Conservation (phyloP, 2,113 vertebrate genomes). For the Callospermophilus lateralis region DNA sequence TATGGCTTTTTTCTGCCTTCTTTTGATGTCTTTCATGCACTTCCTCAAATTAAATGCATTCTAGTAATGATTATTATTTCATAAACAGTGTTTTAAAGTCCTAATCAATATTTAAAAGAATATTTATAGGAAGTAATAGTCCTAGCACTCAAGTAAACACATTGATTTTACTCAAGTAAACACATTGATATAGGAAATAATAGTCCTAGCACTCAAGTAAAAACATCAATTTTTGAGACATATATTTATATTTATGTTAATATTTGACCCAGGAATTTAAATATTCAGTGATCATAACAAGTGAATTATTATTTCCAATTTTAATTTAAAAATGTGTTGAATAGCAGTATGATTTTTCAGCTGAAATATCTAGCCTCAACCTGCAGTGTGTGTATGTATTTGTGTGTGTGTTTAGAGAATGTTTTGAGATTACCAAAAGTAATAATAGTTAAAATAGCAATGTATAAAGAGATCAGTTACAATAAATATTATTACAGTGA, state of each 20-base stretch:
- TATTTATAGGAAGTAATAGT: not conserved
- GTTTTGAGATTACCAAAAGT: not conserved
- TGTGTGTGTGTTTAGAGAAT: not conserved
- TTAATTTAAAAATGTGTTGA: conserved; percentile 12
- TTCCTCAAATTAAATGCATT: not conserved
- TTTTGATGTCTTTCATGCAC: not conserved
- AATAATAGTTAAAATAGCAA: not conserved
- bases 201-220: not conserved
- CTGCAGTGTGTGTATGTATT: not conserved
- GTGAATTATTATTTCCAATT: conserved; percentile 20
- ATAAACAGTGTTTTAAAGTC: not conserved
- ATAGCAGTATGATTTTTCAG: not conserved
- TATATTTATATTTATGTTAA: not conserved
- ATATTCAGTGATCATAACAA: not conserved
- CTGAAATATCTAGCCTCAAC: not conserved
- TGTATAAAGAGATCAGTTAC: not conserved
- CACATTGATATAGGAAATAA: not conserved
- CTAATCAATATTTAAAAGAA: not conserved
- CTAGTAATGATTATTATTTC: not conserved
- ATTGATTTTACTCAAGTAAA: not conserved
- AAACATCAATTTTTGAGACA: not conserved
- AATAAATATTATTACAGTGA: not conserved
- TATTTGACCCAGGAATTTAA: conserved; percentile 15
- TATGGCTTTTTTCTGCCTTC: not conserved
- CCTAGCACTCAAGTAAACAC: no score